Conservation (phyloP, 1,140 invertebrate genomes). For the Potamilus streckersoni region DNA sequence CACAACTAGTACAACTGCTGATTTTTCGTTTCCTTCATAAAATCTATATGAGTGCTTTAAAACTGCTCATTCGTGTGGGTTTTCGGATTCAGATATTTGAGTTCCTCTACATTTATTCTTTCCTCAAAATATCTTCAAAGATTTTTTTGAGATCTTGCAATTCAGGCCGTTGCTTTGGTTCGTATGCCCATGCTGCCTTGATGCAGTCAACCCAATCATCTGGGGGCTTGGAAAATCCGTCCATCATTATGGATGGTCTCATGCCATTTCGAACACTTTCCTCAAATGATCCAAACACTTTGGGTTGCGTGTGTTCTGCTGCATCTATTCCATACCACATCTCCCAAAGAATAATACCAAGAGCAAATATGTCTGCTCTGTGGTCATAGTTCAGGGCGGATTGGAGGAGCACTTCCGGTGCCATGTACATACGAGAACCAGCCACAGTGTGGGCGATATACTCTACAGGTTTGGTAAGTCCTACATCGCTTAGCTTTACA, state of each 20-base stretch:
- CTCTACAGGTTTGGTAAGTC: constrained; percentile 50
- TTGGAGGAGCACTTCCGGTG: constrained; percentile 54
- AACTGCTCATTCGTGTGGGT: too few species aligned
- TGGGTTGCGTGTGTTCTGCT: constrained; percentile 39
- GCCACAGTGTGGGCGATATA: constrained; percentile 49
- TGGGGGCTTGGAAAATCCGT: constrained; percentile 23
- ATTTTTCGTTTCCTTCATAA: too few species aligned
- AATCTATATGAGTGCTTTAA: too few species aligned
- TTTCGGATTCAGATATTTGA: too few species aligned
- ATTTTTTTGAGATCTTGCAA: constrained; percentile 6
- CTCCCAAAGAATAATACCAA: constrained; percentile 59
- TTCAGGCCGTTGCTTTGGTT: constrained; percentile 25
- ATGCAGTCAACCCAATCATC: constrained; percentile 28
- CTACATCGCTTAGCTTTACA: constrained; percentile 60
- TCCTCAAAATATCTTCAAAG: constrained; percentile 5
- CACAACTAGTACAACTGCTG: too few species aligned
- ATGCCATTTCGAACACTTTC: constrained; percentile 33
- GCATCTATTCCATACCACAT: constrained; percentile 59
- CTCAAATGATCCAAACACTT: constrained; percentile 31
- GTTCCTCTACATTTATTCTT: too few species aligned
- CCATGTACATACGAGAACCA: constrained; percentile 58
- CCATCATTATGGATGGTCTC: constrained; percentile 35
- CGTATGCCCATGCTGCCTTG: constrained; percentile 34
- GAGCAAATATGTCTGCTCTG: constrained; percentile 41
- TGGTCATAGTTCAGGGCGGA: constrained; percentile 26